Base-by-base conservation (phyloP, 2,888 invertebrate species). In the Urechis unicinctus region DNA sequence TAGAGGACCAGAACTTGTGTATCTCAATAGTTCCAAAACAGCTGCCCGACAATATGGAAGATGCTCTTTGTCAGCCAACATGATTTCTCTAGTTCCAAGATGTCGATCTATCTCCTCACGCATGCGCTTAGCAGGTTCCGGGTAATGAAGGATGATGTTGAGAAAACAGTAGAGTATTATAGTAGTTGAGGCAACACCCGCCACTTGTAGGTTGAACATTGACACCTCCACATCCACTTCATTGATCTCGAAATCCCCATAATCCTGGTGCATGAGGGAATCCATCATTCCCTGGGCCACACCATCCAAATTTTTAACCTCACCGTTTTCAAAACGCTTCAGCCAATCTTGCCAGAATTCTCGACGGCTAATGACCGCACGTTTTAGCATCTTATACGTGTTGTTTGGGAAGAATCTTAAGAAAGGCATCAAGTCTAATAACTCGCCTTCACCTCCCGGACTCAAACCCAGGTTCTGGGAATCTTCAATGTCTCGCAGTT, bases 1-100 rank as follows among this genome's bases (percentile, higher is more conserved):
- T 6, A 48, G 9, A 9, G 48, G 25, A 13, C 6, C 25, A 9
- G 28, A 25, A 6, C 25, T 48, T 6, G 28, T 9, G 28, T 25
- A 48, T 26, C 48, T 22, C 5, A 48, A 48, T 6, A 48, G 48
- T 26, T 48, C 48, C 48, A 48, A 21, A 25, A 48, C 26, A 6
- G 25, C 13, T 5, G 48, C 48, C 4, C 28, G 6, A 5, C 5
- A 21, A 26, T 48, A 48, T 9, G 66, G 65, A 2, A 57, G 52
- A 17, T 61, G 58, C 47, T 55, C 48, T n/a, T 43, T 26, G 3
- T 60, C 61, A 4, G 67, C 52, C 45, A 45, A 21, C 6, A 6
- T 9, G 6, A 45, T 21, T 21, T 21, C 45, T 6, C 6, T 45
- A 6, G 5, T 26, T 13, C 26, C 52, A 26, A 52, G 9, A 9